Conservation (phyloP, 2,113 vertebrate species). For the Cyphomyrus discorhynchus region DNA sequence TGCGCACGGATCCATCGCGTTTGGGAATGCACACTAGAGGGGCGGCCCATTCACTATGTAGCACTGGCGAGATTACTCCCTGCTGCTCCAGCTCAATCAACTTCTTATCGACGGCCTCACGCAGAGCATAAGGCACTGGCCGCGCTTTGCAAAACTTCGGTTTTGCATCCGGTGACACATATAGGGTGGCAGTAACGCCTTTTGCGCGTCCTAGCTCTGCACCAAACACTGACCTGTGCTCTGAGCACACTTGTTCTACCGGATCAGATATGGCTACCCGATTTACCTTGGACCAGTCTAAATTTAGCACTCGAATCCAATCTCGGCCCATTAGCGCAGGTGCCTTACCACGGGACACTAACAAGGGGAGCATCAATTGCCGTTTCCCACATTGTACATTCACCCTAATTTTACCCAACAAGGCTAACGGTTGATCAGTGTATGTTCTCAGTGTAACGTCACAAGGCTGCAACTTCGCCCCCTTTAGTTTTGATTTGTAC, state of each 20-base stretch:
- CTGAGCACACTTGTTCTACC: not conserved
- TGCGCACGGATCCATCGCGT: not conserved
- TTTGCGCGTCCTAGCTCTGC: not conserved
- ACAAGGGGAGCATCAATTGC: too few species aligned
- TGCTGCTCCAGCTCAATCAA: not conserved
- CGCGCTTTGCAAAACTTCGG: not conserved
- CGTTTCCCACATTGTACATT: too few species aligned
- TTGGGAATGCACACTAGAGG: conserved; percentile 6
- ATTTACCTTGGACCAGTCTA: conserved; percentile 7
- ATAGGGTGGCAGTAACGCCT: not conserved
- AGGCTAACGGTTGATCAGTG: too few species aligned
- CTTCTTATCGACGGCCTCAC: not conserved
- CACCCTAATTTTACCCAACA: too few species aligned
- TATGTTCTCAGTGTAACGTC: too few species aligned
- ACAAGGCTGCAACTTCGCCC: too few species aligned
- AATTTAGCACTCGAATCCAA: not conserved
- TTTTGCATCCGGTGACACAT: not conserved
- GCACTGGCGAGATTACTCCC: not conserved
- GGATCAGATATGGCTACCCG: not conserved
- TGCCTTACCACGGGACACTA: not conserved
- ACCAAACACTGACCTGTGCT: not conserved
- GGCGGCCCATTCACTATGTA: not conserved
- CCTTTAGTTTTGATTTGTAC: too few species aligned
- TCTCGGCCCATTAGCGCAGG: not conserved
- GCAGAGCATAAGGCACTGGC: not conserved